These are phyloP conservation scores for Dimorphilus gyrociliatus DNA, from an alignment of 2,888 invertebrate genomes.

Conservation along the genomic window DNA sequence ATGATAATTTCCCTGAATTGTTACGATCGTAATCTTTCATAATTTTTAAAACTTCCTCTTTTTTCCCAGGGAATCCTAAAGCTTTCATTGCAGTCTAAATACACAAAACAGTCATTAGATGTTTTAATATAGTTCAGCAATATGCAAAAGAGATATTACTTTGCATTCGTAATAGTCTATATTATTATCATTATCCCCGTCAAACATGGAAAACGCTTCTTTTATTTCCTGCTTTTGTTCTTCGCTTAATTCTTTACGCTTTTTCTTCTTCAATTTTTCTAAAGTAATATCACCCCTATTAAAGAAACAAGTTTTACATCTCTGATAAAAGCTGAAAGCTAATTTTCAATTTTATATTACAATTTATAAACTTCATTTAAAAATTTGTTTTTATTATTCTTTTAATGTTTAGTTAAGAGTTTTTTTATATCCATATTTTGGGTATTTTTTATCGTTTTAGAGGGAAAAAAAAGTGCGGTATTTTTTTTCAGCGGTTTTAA, in stretches of 20 bases:
- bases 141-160: conserved; percentile 12
- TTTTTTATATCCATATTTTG: too few species aligned
- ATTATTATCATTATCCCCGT: conserved; percentile 35
- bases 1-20: conserved; percentile 30
- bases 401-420: too few species aligned
- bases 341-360: too few species aligned
- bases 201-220: conserved; percentile 38
- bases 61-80: conserved; percentile 37
- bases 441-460: too few species aligned
- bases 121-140: conserved; percentile 1
- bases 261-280: conserved; percentile 25
- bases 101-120: conserved; percentile 1
- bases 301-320: too few species aligned
- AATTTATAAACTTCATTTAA: too few species aligned
- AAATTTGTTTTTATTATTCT: too few species aligned
- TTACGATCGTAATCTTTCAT: conserved; percentile 34
- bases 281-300: conserved; percentile 24
- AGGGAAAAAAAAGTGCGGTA: too few species aligned
- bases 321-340: too few species aligned
- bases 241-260: conserved; percentile 30
- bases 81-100: conserved; percentile 36
- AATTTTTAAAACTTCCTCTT: conserved; percentile 33
- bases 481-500: too few species aligned
- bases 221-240: conserved; percentile 37
- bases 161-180: conserved; percentile 38